Conservation (phyloP, 2,888 invertebrate species). For the Xestia xanthographa region DNA sequence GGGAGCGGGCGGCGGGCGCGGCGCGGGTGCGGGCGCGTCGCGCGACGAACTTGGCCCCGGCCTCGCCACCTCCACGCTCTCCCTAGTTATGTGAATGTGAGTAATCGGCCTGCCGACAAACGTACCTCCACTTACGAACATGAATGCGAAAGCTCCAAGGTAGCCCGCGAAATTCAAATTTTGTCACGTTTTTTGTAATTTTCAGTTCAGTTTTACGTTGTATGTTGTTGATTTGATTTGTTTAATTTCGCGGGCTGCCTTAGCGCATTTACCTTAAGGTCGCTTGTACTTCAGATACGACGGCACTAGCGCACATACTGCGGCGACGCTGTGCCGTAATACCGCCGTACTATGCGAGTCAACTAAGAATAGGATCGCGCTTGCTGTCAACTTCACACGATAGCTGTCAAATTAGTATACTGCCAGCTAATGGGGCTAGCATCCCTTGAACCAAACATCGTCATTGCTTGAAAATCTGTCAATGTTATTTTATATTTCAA, state of each 20-base stretch:
- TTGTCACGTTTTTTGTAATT: not conserved
- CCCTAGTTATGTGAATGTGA: slow-evolving; percentile 46
- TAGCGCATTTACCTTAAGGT: not conserved
- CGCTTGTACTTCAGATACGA: not conserved
- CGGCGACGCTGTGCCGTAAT: not conserved
- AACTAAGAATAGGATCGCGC: too few relatives aligned
- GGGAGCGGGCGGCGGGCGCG: slow-evolving; percentile 38
- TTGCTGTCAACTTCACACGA: too few relatives aligned
- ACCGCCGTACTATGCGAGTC: too few relatives aligned
- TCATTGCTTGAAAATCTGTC: too few relatives aligned
- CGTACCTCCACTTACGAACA: slow-evolving; percentile 31
- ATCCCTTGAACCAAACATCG: too few relatives aligned
- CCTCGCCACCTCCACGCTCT: not conserved
- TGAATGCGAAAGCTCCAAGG: not conserved
- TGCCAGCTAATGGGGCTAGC: too few relatives aligned
- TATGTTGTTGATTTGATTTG: not conserved
- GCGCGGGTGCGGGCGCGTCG: slow-evolving; percentile 17
- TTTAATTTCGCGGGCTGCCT: not conserved
- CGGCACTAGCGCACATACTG: not conserved
- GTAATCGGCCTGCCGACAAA: slow-evolving; percentile 61
- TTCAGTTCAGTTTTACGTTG: not conserved
- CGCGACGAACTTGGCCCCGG: slow-evolving; percentile 67
- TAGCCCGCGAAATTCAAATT: not conserved
- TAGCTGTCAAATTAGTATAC: too few relatives aligned
- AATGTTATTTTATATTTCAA: too few relatives aligned